Conservation (phyloP, 2,888 invertebrate genomes). For the Selenia dentaria region DNA sequence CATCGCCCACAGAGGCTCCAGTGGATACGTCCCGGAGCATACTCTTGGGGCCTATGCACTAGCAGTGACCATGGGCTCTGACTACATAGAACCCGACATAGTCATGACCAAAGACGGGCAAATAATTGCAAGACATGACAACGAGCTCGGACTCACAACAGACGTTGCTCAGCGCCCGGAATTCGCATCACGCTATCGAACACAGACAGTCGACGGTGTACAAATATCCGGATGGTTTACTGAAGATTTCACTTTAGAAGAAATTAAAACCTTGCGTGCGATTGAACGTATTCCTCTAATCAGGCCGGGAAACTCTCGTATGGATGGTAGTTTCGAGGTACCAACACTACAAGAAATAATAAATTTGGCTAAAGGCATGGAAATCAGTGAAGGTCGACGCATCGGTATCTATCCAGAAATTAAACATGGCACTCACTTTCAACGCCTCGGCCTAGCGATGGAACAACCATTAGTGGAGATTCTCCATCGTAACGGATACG, state of each 20-base stretch:
- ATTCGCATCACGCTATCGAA: constrained; percentile 62
- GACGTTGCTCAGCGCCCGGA: constrained; percentile 61
- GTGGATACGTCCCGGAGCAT: constrained; percentile 75
- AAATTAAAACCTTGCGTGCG: constrained; percentile 67
- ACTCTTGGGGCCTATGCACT: constrained; percentile 73
- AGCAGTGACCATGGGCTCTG: constrained; percentile 72
- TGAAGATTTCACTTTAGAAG: constrained; percentile 73
- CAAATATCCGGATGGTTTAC: constrained; percentile 67
- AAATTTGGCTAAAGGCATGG: constrained; percentile 65
- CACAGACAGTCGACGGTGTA: constrained; percentile 59
- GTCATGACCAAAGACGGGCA: constrained; percentile 73
- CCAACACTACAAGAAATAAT: constrained; percentile 75
- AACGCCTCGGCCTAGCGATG: constrained; percentile 62
- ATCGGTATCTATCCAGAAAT: constrained; percentile 76
- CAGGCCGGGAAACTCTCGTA: constrained; percentile 68
- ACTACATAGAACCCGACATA: constrained; percentile 74
- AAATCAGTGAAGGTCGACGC: constrained; percentile 54
- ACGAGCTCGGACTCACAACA: constrained; percentile 66
- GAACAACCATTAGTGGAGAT: constrained; percentile 62
- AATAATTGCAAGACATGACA: constrained; percentile 72
- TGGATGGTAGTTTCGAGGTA: constrained; percentile 60
- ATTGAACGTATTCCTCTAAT: constrained; percentile 66
- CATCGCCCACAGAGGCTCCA: constrained; percentile 73
- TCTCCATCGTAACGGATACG: constrained; percentile 65
- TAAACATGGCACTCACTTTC: constrained; percentile 70